Evolutionary conservation across 2,888 invertebrate species (phyloP).

Genomic region (Heliconius aoede): DNA sequence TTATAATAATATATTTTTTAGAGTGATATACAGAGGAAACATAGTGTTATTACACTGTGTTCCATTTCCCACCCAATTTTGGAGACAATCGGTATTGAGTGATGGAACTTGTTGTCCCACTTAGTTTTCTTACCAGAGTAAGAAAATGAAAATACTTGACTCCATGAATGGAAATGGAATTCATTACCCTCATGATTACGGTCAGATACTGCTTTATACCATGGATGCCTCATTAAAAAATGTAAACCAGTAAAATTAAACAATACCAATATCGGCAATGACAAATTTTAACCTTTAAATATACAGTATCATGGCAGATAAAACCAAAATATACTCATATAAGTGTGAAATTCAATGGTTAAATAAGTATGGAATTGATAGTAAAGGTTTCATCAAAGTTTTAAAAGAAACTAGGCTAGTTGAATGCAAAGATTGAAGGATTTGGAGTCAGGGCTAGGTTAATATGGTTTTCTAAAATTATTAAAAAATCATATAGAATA

Average conservation of each 20-base stretch:
- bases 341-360: neutral
- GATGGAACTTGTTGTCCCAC: neutral
- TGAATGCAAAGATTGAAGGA: neutral
- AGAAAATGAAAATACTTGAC: neutral
- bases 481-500: neutral
- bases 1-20: neutral
- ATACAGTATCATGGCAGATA: neutral
- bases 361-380: neutral
- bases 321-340: neutral
- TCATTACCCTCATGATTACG: too few relatives aligned
- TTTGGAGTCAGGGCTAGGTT: neutral
- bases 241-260: neutral
- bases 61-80: neutral
- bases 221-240: neutral
- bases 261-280: too few relatives aligned
- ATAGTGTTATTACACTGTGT: neutral
- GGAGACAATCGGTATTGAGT: neutral
- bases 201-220: too few relatives aligned
- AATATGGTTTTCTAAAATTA: neutral
- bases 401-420: too few relatives aligned
- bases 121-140: neutral
- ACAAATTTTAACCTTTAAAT: neutral
- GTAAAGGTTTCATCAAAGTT: neutral
- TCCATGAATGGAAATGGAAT: neutral
- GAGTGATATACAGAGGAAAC: neutral